A percentile compares a stretch with the other conserved stretches of the same genome.
phyloP scores from a whole-genome alignment of 2,113 vertebrate species.

The Phainopepla nitens region DNA sequence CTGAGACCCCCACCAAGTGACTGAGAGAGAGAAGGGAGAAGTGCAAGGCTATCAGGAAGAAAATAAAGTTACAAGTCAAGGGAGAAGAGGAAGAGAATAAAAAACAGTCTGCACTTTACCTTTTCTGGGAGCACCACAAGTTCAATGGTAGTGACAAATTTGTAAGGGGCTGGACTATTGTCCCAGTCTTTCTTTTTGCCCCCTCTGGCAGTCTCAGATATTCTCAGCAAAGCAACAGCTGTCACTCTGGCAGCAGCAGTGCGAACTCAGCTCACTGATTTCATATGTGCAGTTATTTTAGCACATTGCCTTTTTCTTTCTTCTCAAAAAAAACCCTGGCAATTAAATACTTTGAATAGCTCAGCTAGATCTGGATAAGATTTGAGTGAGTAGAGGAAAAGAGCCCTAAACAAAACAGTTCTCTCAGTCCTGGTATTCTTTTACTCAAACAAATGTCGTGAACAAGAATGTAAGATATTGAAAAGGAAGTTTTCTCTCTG shows the following conservation, averaged over 20 bases:
- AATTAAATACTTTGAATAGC: conserved; percentile 14
- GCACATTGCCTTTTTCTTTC: not conserved
- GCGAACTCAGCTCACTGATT: conserved; percentile 2
- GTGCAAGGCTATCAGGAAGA: not conserved
- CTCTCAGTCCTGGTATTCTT: not conserved
- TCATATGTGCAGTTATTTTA: not conserved
- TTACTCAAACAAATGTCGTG: not conserved
- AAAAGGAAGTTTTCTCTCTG: conserved; percentile 22
- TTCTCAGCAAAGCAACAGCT: conserved; percentile 1
- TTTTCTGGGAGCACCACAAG: not conserved
- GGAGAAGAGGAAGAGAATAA: not conserved
- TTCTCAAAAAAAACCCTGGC: not conserved
- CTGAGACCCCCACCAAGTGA: not conserved
- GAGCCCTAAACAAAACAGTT: not conserved
- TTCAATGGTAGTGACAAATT: not conserved
- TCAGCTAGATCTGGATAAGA: not conserved
- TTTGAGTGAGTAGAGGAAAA: not conserved
- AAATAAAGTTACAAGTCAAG: not conserved
- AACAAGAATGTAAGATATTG: not conserved
- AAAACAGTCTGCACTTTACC: not conserved
- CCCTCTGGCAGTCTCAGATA: not conserved
- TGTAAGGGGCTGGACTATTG: not conserved
- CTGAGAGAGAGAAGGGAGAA: not conserved
- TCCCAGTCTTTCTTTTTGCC: not conserved
- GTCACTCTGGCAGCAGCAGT: conserved; percentile 7